Percentiles rank a stretch among this genome's conserved stretches.
These are phyloP conservation scores for Ophiodon elongatus DNA, from an alignment of 2,113 vertebrate genomes.

Conservation along the genomic window DNA sequence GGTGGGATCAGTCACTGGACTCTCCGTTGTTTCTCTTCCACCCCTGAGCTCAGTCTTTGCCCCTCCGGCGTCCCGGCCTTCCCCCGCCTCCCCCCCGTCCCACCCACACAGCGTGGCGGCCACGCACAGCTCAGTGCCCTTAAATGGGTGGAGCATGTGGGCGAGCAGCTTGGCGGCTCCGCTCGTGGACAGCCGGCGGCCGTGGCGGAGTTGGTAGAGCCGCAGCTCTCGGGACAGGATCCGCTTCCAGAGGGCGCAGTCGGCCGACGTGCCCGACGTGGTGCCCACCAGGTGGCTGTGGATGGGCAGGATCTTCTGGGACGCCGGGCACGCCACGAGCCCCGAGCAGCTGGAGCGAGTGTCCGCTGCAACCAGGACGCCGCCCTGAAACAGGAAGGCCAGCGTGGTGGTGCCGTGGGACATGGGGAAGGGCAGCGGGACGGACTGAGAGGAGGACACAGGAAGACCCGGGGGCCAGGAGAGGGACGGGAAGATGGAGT, in stretches of 20 bases:
- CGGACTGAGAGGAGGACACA: constrained; percentile 59
- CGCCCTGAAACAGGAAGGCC: constrained; percentile 87
- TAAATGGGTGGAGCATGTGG: constrained; percentile 86
- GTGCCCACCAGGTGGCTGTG: constrained; percentile 89
- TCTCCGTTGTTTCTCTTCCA: constrained; percentile 26
- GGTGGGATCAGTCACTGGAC: background rate
- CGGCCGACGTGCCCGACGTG: constrained; percentile 90
- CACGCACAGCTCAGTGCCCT: constrained; percentile 89
- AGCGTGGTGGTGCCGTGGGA: constrained; percentile 91
- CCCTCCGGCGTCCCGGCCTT: background rate
- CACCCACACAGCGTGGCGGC: constrained; percentile 90
- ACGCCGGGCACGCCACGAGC: constrained; percentile 85
- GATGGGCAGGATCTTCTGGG: constrained; percentile 88
- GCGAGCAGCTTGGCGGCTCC: constrained; percentile 88
- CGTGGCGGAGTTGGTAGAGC: constrained; percentile 86
- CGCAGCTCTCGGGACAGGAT: constrained; percentile 86
- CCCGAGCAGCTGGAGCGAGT: constrained; percentile 88
- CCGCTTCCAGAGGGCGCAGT: constrained; percentile 88
- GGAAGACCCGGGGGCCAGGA: constrained; percentile 28
- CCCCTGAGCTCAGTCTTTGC: constrained; percentile 2
- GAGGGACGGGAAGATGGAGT: constrained; percentile 9
- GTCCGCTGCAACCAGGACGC: constrained; percentile 89
- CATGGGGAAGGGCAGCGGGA: constrained; percentile 81
- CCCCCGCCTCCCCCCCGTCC: constrained; percentile 79
- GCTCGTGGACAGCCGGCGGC: constrained; percentile 81